phyloP scores from a whole-genome alignment of 2,888 invertebrate species.

The Eupithecia abbreviata region DNA sequence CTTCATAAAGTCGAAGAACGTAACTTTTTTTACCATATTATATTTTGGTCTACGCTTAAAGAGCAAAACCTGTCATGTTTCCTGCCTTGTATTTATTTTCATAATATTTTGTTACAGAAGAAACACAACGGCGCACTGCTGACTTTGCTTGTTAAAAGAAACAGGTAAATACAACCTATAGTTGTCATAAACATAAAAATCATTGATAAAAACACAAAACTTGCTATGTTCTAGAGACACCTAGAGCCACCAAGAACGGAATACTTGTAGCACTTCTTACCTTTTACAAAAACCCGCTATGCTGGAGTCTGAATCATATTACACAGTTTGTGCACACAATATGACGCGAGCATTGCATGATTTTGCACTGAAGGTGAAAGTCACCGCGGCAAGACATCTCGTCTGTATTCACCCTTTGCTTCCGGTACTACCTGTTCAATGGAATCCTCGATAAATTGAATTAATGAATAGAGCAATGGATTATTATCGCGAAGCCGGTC shows the following conservation, averaged over 20 bases:
- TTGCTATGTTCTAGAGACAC: not conserved
- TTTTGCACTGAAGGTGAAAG: slow-evolving; percentile 62
- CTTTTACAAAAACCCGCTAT: slow-evolving; percentile 20
- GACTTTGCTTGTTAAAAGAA: not conserved
- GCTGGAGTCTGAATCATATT: slow-evolving; percentile 29
- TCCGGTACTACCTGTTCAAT: slow-evolving; percentile 49
- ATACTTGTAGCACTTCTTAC: not conserved
- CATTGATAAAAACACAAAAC: not conserved
- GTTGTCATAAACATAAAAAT: not conserved
- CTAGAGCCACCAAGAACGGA: not conserved
- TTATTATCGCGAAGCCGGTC: slow-evolving; percentile 44
- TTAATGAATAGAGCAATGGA: slow-evolving; percentile 56
- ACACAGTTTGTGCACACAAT: slow-evolving; percentile 45
- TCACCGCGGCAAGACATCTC: slow-evolving; percentile 57
- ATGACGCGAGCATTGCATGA: slow-evolving; percentile 57
- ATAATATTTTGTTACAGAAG: slow-evolving; percentile 20
- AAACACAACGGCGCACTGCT: not conserved
- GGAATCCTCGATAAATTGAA: slow-evolving; percentile 54
- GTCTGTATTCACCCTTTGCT: slow-evolving; percentile 57
- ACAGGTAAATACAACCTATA: not conserved
- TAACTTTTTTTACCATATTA: too few species aligned
- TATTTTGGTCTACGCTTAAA: not conserved
- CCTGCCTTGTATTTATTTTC: not conserved
- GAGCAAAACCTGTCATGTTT: not conserved
- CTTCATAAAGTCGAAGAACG: not conserved